phyloP scores from a whole-genome alignment of 2,888 invertebrate genomes.

The Rhogogaster chlorosoma region DNA sequence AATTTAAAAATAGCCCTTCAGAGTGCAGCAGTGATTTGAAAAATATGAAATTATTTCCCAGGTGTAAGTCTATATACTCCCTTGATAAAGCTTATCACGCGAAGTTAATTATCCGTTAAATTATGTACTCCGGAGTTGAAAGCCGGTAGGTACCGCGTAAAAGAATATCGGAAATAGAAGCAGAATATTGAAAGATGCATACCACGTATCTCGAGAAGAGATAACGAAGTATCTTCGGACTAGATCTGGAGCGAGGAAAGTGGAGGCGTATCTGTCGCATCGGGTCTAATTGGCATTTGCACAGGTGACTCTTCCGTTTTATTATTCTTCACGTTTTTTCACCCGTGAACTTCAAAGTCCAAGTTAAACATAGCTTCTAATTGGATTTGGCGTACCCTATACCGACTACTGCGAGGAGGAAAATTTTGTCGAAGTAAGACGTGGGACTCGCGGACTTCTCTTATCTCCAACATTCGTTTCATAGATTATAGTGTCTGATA shows the following conservation, averaged over 20 bases:
- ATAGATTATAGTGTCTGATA: background rate
- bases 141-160: too few relatives aligned
- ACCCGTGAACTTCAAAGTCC: slow-evolving; percentile 13
- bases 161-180: background rate
- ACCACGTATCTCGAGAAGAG: background rate
- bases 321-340: slow-evolving; percentile 12
- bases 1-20: background rate
- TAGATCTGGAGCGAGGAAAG: background rate
- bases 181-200: background rate
- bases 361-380: slow-evolving; percentile 24
- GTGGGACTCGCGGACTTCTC: background rate
- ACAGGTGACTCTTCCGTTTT: slow-evolving; percentile 25
- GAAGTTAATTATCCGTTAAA: too few relatives aligned
- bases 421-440: slow-evolving; percentile 6
- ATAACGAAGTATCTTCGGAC: slow-evolving; percentile 11
- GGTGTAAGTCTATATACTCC: too few relatives aligned
- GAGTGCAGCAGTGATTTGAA: too few relatives aligned
- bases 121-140: too few relatives aligned
- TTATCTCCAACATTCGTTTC: background rate
- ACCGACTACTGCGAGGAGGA: background rate
- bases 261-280: background rate
- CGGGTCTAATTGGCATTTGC: slow-evolving; percentile 37
- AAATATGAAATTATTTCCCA: too few relatives aligned
- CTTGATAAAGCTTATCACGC: too few relatives aligned
- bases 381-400: background rate